Evolutionary conservation across 2,113 vertebrate species (phyloP).

Genomic region (Xyliphius kryptos): DNA sequence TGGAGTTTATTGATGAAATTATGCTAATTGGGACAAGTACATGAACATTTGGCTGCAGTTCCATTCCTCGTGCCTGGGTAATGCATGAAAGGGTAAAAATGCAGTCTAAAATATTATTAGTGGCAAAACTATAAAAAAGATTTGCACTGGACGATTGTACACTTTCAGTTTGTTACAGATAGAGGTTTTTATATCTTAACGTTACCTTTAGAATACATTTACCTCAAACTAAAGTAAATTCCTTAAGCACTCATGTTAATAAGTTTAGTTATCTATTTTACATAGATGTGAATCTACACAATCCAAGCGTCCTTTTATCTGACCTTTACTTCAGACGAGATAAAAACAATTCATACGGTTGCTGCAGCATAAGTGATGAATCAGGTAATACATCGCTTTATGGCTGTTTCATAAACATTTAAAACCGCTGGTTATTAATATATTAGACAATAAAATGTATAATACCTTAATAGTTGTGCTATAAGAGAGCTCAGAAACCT

Average conservation of each 20-base stretch:
- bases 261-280: neutral
- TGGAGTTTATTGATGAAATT: constrained; percentile 43
- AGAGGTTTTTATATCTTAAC: no score
- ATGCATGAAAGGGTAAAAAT: constrained; percentile 7
- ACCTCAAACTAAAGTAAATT: neutral
- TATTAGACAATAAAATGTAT: neutral
- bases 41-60: constrained; percentile 37
- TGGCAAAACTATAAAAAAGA: no score
- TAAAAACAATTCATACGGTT: neutral
- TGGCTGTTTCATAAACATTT: neutral
- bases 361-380: neutral
- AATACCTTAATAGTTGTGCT: neutral
- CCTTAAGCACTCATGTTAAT: neutral
- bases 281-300: neutral
- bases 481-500: neutral
- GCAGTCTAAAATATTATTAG: constrained; percentile 21
- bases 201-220: neutral
- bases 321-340: neutral
- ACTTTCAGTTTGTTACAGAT: no score
- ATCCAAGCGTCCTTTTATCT: neutral
- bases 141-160: no score
- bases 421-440: neutral
- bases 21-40: constrained; percentile 42
- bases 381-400: neutral
- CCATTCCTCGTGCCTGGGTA: constrained; percentile 19